A percentile compares a stretch with the other conserved stretches of the same genome.
Conservation (phyloP, 1,140 invertebrate genomes). For the Drosophila gunungcola region DNA sequence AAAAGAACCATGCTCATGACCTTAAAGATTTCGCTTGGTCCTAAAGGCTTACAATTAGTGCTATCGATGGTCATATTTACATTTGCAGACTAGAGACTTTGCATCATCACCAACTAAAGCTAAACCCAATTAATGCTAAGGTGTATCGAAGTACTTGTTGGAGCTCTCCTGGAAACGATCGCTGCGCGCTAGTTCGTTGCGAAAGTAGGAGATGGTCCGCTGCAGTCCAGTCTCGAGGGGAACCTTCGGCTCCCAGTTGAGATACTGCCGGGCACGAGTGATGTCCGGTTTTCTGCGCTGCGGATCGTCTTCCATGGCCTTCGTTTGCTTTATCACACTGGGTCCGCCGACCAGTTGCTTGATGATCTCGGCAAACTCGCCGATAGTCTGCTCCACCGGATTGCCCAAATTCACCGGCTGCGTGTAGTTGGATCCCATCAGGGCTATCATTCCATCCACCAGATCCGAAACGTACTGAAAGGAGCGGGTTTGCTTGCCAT, state of each 20-base stretch:
- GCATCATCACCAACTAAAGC: conserved; percentile 42
- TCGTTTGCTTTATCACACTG: conserved; percentile 92
- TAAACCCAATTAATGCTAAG: conserved; percentile 32
- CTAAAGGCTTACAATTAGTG: conserved; percentile 55
- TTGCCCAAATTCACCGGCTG: conserved; percentile 98
- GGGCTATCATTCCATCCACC: conserved; percentile 95
- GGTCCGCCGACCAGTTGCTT: conserved; percentile 93
- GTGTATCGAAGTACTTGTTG: conserved; percentile 77
- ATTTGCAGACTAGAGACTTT: conserved; percentile 79
- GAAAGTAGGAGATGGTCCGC: conserved; percentile 96
- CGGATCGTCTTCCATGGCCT: conserved; percentile 97
- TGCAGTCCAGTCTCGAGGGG: conserved; percentile 92
- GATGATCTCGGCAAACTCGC: conserved; percentile 98
- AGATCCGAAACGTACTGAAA: conserved; percentile 99
- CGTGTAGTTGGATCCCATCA: conserved; percentile 98
- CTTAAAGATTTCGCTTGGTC: background rate
- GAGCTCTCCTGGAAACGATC: conserved; percentile 81
- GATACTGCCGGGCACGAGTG: conserved; percentile 91
- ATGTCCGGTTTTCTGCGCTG: conserved; percentile 97
- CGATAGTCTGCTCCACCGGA: conserved; percentile 98
- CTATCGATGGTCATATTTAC: conserved; percentile 82
- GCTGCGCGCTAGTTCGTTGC: conserved; percentile 91
- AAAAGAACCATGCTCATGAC: conserved; percentile 15
- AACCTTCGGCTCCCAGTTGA: conserved; percentile 98
- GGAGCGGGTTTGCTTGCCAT: conserved; percentile 97